phyloP scores from a whole-genome alignment of 2,888 invertebrate genomes.

The Achlya flavicornis region DNA sequence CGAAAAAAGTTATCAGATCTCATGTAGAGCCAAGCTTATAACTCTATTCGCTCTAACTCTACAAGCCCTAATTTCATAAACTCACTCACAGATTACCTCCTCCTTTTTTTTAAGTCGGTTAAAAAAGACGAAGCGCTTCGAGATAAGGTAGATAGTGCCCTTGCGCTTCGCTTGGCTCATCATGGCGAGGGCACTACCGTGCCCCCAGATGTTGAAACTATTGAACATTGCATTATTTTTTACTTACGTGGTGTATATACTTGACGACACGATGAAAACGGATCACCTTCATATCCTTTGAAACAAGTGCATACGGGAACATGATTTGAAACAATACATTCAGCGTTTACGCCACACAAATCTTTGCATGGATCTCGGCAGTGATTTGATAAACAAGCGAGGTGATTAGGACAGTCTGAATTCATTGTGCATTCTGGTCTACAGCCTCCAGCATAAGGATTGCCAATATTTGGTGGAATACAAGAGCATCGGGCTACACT shows the following conservation, averaged over 20 bases:
- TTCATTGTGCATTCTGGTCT: conserved; percentile 93
- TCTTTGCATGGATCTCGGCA: conserved; percentile 94
- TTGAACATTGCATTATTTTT: background rate
- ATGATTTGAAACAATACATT: conserved; percentile 92
- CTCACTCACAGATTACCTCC: too few relatives aligned
- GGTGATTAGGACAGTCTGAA: conserved; percentile 90
- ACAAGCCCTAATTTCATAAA: too few relatives aligned
- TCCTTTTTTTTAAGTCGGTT: too few relatives aligned
- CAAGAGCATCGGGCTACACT: conserved; percentile 91
- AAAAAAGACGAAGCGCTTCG: too few relatives aligned
- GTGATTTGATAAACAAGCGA: conserved; percentile 92
- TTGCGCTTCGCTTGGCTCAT: too few relatives aligned
- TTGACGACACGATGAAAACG: conserved; percentile 90
- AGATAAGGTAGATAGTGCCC: too few relatives aligned
- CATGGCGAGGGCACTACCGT: too few relatives aligned
- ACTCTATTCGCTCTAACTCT: too few relatives aligned
- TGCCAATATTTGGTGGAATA: conserved; percentile 94
- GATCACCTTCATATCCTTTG: conserved; percentile 91
- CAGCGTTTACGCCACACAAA: conserved; percentile 92
- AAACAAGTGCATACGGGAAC: conserved; percentile 92
- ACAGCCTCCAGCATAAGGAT: conserved; percentile 93
- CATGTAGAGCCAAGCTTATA: too few relatives aligned
- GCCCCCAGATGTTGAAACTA: background rate
- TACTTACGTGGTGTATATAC: conserved; percentile 83
- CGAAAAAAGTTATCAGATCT: too few relatives aligned